A percentile compares a stretch with the other conserved stretches of the same genome.
Conservation (phyloP, 2,888 invertebrate genomes). For the Merodon equestris region DNA sequence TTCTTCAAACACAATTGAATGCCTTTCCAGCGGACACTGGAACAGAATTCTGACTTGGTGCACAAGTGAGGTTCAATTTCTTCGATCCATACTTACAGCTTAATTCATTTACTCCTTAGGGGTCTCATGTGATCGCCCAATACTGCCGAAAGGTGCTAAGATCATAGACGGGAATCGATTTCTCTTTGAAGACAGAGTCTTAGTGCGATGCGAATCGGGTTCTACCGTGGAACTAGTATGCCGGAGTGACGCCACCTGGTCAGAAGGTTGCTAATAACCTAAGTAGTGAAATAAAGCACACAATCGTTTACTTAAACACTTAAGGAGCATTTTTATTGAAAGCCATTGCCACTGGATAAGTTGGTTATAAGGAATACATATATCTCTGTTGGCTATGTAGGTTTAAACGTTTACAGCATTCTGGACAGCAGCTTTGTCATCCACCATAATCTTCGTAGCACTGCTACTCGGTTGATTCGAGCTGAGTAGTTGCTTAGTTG, state of each 20-base stretch:
- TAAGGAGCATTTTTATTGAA: constrained; percentile 60
- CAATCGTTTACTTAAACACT: constrained; percentile 35
- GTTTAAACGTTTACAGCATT: constrained; percentile 78
- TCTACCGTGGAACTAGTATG: constrained; percentile 72
- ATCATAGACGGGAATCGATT: constrained; percentile 79
- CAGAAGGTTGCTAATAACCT: constrained; percentile 1
- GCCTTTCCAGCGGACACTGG: constrained; percentile 79
- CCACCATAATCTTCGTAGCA: constrained; percentile 76
- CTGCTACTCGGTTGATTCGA: constrained; percentile 77
- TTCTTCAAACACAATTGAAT: constrained; percentile 22
- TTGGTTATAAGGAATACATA: constrained; percentile 18
- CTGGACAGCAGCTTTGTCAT: constrained; percentile 76
- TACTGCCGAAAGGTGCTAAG: constrained; percentile 75
- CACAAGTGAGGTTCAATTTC: constrained; percentile 76
- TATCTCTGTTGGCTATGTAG: background rate
- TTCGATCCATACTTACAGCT: constrained; percentile 47
- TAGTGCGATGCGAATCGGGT: constrained; percentile 71
- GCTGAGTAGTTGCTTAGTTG: constrained; percentile 86
- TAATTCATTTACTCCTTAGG: constrained; percentile 72
- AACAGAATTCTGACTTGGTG: constrained; percentile 80
- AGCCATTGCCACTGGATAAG: constrained; percentile 22
- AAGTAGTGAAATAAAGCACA: constrained; percentile 6
- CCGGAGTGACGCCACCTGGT: constrained; percentile 73
- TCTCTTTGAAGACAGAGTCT: constrained; percentile 79
- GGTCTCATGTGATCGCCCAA: constrained; percentile 80